These are phyloP conservation scores for Scaptomyza montana DNA, from an alignment of 1,140 invertebrate species.

Conservation along the genomic window DNA sequence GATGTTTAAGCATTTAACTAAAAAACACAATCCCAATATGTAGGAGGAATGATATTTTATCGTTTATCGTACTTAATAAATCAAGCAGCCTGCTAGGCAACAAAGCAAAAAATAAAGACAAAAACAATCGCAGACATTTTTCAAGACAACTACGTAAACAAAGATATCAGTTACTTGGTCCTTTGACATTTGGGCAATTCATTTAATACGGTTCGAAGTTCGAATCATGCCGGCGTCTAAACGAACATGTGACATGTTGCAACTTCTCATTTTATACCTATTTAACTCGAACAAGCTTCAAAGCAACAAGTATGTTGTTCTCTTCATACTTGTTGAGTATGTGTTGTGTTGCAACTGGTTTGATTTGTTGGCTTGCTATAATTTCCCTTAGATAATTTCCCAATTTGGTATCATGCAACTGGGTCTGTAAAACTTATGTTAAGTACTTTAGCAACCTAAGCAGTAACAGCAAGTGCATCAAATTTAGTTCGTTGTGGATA, in stretches of 20 bases:
- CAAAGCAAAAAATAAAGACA: neutral
- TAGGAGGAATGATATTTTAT: too few relatives aligned
- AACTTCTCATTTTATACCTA: neutral
- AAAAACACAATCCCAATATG: too few relatives aligned
- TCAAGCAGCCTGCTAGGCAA: neutral
- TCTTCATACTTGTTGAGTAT: too few relatives aligned
- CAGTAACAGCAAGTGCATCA: neutral
- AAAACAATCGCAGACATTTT: conserved; percentile 29
- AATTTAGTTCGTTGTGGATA: conserved; percentile 26
- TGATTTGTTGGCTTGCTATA: neutral
- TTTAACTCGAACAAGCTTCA: neutral
- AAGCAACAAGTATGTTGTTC: neutral
- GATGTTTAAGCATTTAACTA: too few relatives aligned
- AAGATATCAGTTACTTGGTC: conserved; percentile 56
- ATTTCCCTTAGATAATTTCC: conserved; percentile 7
- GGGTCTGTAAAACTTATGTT: neutral
- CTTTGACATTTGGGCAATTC: neutral
- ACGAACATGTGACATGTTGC: neutral
- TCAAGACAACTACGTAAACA: conserved; percentile 49
- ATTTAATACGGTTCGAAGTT: neutral
- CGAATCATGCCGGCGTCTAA: neutral
- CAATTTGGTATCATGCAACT: conserved; percentile 1
- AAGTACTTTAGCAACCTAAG: conserved; percentile 7
- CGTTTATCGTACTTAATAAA: neutral
- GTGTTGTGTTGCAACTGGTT: conserved; percentile 6